Evolutionary conservation across 2,797 vertebrate species (phyloP), one percentile per base, ranked within the genome.

Genomic region (Lagocephalus sceleratus): DNA sequence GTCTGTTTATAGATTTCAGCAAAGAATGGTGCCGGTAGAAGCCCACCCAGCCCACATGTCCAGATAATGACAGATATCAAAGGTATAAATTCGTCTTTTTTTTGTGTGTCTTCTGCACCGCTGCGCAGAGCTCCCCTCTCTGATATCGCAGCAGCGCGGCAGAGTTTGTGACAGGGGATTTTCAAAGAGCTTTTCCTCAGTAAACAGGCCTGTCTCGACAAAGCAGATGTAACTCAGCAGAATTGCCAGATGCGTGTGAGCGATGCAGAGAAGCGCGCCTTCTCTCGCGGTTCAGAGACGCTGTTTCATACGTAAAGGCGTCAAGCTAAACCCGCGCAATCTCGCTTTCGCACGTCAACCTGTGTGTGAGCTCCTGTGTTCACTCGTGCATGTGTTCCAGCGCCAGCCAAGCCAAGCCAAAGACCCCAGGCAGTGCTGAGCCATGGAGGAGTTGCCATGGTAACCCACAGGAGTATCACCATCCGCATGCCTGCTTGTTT

Each of bases 401-500:
- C 94, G 62, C 96, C 96, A 1, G 92, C 94, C 63, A 89, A 90
- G 50, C 96, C 97, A 32, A 85, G 83, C 60, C 90, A 79, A 73
- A 98, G 81, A 79, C 97, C 97, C 47, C 71, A 75, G 66, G 91
- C 91, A 46, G 81, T 91, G 79, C 84, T 92, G 77, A 92, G 91
- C 85, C 76, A 87, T 53, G 89, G 75, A 61, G 94, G 94, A 69
- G 92, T 89, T 41, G 60, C 94, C 55, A 91, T 95, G 2, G 91
- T 93, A 76, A 98, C 95, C 66, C 85, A 90, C 60, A 96, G 92
- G 68, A 98, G 93, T 69, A 94, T 99, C 83, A 92, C 91, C 2
- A 93, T 99, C 83, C 88, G 75, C 85, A 94, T 94, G 94, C 97
- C 97, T 17, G 66, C 91, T 76, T 99, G 97, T 87, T 98, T 94